Conservation (phyloP, 2,888 invertebrate genomes). For the Apoda limacodes region DNA sequence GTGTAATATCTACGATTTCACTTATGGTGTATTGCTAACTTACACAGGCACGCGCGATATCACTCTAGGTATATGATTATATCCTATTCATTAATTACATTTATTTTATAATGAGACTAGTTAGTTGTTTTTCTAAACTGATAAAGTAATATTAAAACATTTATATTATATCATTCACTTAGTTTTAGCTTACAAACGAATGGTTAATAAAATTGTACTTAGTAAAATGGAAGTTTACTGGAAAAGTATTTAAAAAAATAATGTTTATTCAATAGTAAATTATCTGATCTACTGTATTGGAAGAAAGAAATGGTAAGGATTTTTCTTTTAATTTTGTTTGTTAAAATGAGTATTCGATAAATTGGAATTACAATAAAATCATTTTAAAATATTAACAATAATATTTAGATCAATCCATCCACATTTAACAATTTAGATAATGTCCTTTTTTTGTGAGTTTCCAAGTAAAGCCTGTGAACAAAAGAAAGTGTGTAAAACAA, state of each 20-base stretch:
- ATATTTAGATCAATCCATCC: no score
- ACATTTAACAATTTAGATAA: no score
- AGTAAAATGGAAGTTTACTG: constrained; percentile 53
- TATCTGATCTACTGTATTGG: constrained; percentile 1
- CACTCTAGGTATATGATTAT: constrained; percentile 55
- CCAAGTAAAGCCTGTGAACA: constrained; percentile 56
- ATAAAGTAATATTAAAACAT: constrained; percentile 33
- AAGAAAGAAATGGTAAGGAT: no score
- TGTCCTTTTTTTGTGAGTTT: constrained; percentile 54
- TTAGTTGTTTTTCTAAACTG: constrained; percentile 60
- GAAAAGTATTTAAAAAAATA: constrained; percentile 1
- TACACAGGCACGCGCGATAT: constrained; percentile 65
- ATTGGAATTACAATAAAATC: no score
- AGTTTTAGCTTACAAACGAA: background rate
- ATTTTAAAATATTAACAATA: no score
- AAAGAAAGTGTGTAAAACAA: no score
- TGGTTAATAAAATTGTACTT: constrained; percentile 43
- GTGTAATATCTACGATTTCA: no score
- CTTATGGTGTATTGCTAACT: no score
- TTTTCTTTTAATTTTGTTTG: no score
- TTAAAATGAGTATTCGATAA: no score
- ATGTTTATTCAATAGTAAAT: no score
- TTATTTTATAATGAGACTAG: constrained; percentile 64
- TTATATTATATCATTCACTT: constrained; percentile 27
- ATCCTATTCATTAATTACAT: no score